These are phyloP conservation scores for Sander lucioperca DNA, from an alignment of 2,113 vertebrate species.

Conservation along the genomic window DNA sequence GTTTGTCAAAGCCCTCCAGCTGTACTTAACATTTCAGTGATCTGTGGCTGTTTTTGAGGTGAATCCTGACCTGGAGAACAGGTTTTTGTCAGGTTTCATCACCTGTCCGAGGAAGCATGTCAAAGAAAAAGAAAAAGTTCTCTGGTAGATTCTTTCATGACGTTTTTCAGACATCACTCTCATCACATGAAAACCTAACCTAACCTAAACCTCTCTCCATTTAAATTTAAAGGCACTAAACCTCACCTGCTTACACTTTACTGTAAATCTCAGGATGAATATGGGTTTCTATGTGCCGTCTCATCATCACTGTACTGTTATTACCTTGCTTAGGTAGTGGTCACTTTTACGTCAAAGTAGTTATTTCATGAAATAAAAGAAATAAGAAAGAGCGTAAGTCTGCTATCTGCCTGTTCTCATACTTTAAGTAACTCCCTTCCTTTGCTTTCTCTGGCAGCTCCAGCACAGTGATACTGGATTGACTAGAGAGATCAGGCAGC, in stretches of 20 bases:
- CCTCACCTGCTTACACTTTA: neutral
- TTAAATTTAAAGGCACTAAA: neutral
- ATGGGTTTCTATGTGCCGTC: conserved; percentile 2
- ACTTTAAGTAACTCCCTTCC: conserved; percentile 38
- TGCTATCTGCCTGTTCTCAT: conserved; percentile 13
- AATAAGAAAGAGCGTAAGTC: conserved; percentile 23
- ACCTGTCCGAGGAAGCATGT: neutral
- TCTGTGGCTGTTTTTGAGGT: conserved; percentile 18
- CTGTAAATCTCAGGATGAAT: neutral
- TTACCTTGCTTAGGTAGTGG: conserved; percentile 30
- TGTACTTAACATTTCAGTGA: conserved; percentile 19
- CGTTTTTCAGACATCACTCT: neutral
- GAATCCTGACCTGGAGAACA: conserved; percentile 9
- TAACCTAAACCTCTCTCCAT: neutral
- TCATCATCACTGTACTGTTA: conserved; percentile 8
- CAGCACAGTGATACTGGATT: conserved; percentile 45
- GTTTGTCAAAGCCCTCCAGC: conserved; percentile 17
- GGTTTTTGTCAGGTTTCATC: conserved; percentile 24
- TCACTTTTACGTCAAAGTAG: conserved; percentile 5
- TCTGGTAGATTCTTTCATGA: neutral
- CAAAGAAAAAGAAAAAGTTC: neutral
- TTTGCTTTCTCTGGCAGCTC: conserved; percentile 46
- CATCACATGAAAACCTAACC: neutral
- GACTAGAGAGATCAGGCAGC: conserved; percentile 54
- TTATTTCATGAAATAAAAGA: conserved; percentile 35